Percentiles rank a stretch among this genome's conserved stretches.
Evolutionary conservation across 2,797 vertebrate species (phyloP).

Genomic region (Catamblyrhynchus diadema): DNA sequence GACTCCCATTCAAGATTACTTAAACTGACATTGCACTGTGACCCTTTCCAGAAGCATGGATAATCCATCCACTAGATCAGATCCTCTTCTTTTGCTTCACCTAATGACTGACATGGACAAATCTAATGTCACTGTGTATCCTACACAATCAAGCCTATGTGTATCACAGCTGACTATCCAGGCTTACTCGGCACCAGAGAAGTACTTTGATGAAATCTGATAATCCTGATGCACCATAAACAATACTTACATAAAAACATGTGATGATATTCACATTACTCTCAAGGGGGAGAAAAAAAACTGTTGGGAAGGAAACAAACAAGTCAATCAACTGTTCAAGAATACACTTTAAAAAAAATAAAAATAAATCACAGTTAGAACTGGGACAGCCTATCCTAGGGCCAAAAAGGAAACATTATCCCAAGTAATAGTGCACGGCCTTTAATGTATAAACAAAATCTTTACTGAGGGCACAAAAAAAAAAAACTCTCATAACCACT

Average conservation of each 20-base stretch:
- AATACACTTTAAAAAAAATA: neutral
- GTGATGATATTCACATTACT: neutral
- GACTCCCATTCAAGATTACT: neutral
- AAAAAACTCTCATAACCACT: neutral
- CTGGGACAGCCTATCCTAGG: neutral
- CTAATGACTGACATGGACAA: neutral
- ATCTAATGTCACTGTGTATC: neutral
- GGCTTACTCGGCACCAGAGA: neutral
- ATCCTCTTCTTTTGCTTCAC: neutral
- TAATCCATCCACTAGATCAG: neutral
- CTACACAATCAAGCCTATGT: rapidly evolving
- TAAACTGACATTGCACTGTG: neutral
- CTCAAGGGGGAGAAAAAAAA: neutral
- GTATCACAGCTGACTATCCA: neutral
- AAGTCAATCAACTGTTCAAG: neutral
- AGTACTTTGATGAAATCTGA: neutral
- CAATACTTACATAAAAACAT: neutral
- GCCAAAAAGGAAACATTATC: neutral
- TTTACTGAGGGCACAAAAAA: neutral
- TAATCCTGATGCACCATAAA: neutral
- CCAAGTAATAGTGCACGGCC: neutral
- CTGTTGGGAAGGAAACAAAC: neutral
- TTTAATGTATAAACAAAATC: neutral
- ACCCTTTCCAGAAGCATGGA: neutral
- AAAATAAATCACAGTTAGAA: neutral